Conservation (phyloP, 1,140 invertebrate species). For the Drosophila ohnishii region DNA sequence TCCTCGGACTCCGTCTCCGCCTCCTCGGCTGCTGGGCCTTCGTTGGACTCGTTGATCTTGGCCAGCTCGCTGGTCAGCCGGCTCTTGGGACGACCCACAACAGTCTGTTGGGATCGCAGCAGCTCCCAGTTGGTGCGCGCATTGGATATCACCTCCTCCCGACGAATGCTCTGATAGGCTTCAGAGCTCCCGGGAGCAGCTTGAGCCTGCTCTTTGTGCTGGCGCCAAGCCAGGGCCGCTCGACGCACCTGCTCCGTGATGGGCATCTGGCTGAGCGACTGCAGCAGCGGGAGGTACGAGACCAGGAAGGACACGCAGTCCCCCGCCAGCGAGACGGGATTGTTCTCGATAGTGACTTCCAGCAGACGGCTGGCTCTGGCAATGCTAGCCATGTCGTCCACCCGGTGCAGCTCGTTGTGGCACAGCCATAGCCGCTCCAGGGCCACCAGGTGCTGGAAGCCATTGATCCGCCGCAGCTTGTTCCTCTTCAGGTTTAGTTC, state of each 20-base stretch:
- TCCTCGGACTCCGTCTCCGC: constrained; percentile 86
- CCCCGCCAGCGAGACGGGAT: constrained; percentile 89
- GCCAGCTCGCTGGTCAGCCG: constrained; percentile 71
- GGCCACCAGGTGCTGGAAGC: constrained; percentile 88
- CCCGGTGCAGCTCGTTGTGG: constrained; percentile 85
- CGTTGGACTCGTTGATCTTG: constrained; percentile 76
- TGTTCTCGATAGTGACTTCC: constrained; percentile 94
- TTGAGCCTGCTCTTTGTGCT: constrained; percentile 88
- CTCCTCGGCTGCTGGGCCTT: constrained; percentile 50
- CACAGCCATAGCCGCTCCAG: constrained; percentile 82
- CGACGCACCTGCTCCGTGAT: constrained; percentile 90
- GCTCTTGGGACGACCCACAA: constrained; percentile 52
- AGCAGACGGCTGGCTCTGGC: constrained; percentile 88
- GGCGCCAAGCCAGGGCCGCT: constrained; percentile 89
- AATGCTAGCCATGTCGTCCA: constrained; percentile 91
- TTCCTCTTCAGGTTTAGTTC: constrained; percentile 95
- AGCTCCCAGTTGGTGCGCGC: constrained; percentile 92
- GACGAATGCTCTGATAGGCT: constrained; percentile 86
- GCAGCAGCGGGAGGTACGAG: constrained; percentile 89
- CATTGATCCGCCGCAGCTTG: constrained; percentile 90
- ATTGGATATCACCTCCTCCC: constrained; percentile 91
- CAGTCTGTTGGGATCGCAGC: constrained; percentile 86
- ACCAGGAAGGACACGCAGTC: constrained; percentile 91
- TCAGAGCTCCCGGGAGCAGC: constrained; percentile 88
- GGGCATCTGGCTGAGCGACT: constrained; percentile 88